phyloP scores from a whole-genome alignment of 1,140 invertebrate genomes.

The Radopholus similis region DNA sequence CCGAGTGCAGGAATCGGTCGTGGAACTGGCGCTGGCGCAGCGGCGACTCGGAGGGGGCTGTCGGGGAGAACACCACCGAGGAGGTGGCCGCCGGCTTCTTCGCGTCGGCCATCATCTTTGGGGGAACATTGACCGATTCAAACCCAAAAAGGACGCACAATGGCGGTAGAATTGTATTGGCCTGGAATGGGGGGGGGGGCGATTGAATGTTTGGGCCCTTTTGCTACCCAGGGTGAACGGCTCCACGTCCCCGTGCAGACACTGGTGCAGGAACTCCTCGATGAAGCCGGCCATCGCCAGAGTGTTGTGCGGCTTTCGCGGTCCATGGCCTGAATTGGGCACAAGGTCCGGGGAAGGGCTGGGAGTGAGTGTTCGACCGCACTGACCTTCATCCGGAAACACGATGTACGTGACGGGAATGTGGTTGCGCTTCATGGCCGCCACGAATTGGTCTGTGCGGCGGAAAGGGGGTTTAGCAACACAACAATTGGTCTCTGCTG shows the following conservation, averaged over 20 bases:
- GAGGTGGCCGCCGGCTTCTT: not conserved
- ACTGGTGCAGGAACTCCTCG: conserved; percentile 45
- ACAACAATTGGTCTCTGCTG: conserved; percentile 14
- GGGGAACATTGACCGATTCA: not conserved
- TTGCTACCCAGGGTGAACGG: conserved; percentile 25
- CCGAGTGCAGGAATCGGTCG: not conserved
- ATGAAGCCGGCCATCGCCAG: conserved; percentile 46
- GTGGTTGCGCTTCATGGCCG: conserved; percentile 47
- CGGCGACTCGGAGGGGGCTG: too few relatives aligned
- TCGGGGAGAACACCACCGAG: too few relatives aligned
- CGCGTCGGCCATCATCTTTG: not conserved
- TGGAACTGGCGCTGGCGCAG: not conserved
- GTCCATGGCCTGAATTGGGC: conserved; percentile 32
- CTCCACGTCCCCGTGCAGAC: conserved; percentile 42
- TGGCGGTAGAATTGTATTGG: conserved; percentile 46
- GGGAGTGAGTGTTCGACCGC: not conserved
- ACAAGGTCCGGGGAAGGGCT: not conserved
- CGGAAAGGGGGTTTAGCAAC: too few relatives aligned
- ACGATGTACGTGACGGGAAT: conserved; percentile 49
- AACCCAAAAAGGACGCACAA: conserved; percentile 19
- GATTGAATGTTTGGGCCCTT: not conserved
- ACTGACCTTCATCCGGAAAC: conserved; percentile 40
- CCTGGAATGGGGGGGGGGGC: conserved; percentile 2
- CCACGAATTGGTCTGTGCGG: conserved; percentile 59
- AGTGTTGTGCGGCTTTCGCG: conserved; percentile 41